Evolutionary conservation across 2,888 invertebrate genomes (phyloP).

Genomic region (Perithous albicinctus): DNA sequence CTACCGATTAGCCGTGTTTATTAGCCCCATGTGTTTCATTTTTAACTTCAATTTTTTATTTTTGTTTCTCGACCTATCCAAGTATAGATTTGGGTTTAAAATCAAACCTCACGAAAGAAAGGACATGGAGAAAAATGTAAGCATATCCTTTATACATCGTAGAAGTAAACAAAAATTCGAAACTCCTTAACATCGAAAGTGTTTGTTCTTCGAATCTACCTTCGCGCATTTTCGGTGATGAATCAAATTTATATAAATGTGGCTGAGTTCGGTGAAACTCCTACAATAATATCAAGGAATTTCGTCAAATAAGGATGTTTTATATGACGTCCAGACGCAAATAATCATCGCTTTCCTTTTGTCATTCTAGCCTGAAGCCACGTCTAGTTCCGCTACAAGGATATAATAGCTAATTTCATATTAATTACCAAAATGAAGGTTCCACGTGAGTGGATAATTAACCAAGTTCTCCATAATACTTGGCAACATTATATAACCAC

Average conservation of each 20-base stretch:
- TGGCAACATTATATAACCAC: not conserved
- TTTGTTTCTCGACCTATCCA: not conserved
- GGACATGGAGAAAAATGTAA: too few relatives aligned
- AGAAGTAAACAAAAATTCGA: too few relatives aligned
- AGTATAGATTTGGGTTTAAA: not conserved
- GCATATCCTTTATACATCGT: too few relatives aligned
- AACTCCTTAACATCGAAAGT: too few relatives aligned
- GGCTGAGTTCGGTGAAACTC: slow-evolving; percentile 41
- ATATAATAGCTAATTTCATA: slow-evolving; percentile 64
- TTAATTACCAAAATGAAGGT: slow-evolving; percentile 65
- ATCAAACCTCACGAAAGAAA: too few relatives aligned
- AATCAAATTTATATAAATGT: slow-evolving; percentile 44
- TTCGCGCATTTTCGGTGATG: slow-evolving; percentile 32
- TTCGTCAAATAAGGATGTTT: slow-evolving; percentile 49
- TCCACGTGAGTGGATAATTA: slow-evolving; percentile 60
- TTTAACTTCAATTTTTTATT: too few relatives aligned
- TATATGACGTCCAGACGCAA: slow-evolving; percentile 51
- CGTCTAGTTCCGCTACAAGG: slow-evolving; percentile 14
- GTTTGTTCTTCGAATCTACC: not conserved
- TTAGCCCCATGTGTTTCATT: too few relatives aligned
- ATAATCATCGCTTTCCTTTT: not conserved
- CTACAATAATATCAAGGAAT: slow-evolving; percentile 34
- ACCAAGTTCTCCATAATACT: slow-evolving; percentile 36
- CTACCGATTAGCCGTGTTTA: too few relatives aligned
- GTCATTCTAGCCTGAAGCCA: slow-evolving; percentile 6